A percentile compares a stretch with the other conserved stretches of the same genome.
Evolutionary conservation across 23 tunicate species (phyloP).

Genomic region (Botrylloides violaceus): DNA sequence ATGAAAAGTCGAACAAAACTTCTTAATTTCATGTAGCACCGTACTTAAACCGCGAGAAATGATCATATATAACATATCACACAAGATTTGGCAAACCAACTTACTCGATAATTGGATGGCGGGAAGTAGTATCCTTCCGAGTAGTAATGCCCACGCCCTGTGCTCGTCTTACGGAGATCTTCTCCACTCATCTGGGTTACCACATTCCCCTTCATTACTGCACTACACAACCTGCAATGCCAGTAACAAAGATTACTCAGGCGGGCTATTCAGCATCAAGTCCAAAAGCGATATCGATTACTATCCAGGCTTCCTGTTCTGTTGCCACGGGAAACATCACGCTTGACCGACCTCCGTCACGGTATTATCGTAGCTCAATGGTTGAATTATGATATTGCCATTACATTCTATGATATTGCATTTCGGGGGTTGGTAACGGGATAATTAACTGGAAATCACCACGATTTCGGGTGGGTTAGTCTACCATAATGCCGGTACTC

Average conservation of each 20-base stretch:
- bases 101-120: constrained; percentile 71
- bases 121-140: constrained; percentile 91
- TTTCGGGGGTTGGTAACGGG: too few relatives aligned
- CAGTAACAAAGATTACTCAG: background rate
- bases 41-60: background rate
- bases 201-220: constrained; percentile 35
- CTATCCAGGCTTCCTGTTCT: background rate
- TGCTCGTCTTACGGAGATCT: constrained; percentile 67
- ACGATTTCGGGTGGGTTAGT: too few relatives aligned
- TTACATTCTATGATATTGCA: too few relatives aligned
- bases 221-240: background rate
- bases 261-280: constrained; percentile 4
- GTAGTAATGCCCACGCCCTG: constrained; percentile 77
- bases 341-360: too few relatives aligned
- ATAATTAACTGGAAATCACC: too few relatives aligned
- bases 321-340: background rate
- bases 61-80: background rate
- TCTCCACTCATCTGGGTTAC: constrained; percentile 55
- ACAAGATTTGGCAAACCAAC: background rate
- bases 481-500: too few relatives aligned
- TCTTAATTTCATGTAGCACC: too few relatives aligned
- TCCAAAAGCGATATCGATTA: background rate
- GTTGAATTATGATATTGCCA: too few relatives aligned
- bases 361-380: too few relatives aligned
- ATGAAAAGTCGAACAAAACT: too few relatives aligned